These are phyloP conservation scores for Fulmarus glacialis DNA, from an alignment of 2,113 vertebrate species.

Conservation along the genomic window DNA sequence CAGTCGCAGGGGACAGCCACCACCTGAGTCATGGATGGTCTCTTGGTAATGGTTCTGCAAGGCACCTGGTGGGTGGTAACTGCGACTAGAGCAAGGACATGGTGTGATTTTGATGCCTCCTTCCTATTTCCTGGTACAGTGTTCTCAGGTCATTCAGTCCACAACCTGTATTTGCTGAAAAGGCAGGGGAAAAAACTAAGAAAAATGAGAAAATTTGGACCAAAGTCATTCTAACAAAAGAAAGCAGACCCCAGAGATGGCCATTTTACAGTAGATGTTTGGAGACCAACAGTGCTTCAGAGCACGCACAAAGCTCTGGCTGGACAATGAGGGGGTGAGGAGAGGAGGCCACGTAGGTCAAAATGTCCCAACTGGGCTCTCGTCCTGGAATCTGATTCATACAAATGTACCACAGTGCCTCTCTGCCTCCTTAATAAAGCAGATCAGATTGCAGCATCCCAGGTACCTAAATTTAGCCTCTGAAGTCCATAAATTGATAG, in stretches of 20 bases:
- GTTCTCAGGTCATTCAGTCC: background rate
- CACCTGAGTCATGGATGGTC: background rate
- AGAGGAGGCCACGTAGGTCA: background rate
- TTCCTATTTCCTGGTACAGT: background rate
- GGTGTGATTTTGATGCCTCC: background rate
- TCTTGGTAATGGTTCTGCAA: background rate
- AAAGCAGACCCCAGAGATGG: background rate
- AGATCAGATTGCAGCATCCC: background rate
- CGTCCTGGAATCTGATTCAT: background rate
- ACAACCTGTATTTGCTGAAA: background rate
- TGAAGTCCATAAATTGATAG: background rate
- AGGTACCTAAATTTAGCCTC: background rate
- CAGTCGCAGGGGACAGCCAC: background rate
- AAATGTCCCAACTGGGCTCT: background rate
- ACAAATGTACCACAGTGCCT: background rate
- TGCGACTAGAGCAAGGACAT: background rate
- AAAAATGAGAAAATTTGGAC: background rate
- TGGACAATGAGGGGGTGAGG: background rate
- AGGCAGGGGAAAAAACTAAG: accelerated
- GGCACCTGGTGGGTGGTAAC: background rate
- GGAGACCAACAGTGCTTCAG: background rate
- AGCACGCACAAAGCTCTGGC: accelerated
- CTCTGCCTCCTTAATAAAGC: background rate
- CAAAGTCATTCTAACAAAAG: background rate
- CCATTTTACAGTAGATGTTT: background rate